Evolutionary conservation across 2,888 invertebrate species (phyloP).

Genomic region (Drosophila paucipuncta): DNA sequence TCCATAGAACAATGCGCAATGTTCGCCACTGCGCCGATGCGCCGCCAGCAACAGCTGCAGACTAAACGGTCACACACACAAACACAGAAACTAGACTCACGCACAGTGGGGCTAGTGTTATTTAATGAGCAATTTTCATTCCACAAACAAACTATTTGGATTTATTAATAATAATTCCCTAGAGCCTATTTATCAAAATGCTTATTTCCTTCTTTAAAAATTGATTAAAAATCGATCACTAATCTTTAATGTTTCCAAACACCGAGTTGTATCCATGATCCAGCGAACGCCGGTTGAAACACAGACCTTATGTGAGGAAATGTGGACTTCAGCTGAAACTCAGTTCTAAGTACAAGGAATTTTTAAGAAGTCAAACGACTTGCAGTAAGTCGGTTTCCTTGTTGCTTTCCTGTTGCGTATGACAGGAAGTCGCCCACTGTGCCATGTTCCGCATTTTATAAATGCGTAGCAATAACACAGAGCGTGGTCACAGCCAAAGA

Average conservation of each 20-base stretch:
- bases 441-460: slow-evolving; percentile 71
- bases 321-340: background rate
- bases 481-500: slow-evolving; percentile 56
- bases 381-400: background rate
- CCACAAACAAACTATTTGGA: background rate
- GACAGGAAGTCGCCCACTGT: slow-evolving; percentile 68
- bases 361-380: background rate
- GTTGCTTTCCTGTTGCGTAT: slow-evolving; percentile 14
- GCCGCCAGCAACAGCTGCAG: slow-evolving; percentile 46
- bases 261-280: background rate
- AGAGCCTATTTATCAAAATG: background rate
- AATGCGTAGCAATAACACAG: slow-evolving; percentile 69
- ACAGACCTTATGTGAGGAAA: background rate
- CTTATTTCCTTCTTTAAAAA: background rate
- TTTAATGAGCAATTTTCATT: background rate
- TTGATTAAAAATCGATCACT: background rate
- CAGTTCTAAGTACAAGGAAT: slow-evolving; percentile 13
- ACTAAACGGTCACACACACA: slow-evolving; percentile 11
- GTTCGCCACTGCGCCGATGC: slow-evolving; percentile 35
- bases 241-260: background rate
- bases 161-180: background rate
- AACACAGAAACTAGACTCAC: slow-evolving; percentile 5
- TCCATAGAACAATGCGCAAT: slow-evolving; percentile 78
- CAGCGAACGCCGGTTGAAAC: background rate
- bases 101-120: slow-evolving; percentile 57